Evolutionary conservation across 2,888 invertebrate species (phyloP), one percentile per base, ranked within the genome.

Genomic region (Gnatocerus cornutus): DNA sequence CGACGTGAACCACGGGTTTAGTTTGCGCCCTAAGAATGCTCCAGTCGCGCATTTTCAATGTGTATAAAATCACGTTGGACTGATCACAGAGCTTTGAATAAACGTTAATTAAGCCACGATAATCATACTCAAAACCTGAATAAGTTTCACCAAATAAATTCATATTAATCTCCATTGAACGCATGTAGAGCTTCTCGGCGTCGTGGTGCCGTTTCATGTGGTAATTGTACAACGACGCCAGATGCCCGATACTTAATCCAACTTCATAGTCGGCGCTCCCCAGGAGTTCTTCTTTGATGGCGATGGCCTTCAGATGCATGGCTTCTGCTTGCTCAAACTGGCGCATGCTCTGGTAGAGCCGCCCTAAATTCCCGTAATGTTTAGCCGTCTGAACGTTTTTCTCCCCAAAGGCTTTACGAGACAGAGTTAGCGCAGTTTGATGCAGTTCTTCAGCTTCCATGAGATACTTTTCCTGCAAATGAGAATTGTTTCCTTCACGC

Each of bases 311-410:
- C 74, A 95, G 87, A 85, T 97, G 97, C 96, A 97, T 97, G 73
- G 87, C 88, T 84, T 97, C 97, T 0, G 97, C 96, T 82, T 94
- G 93, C 85, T 91, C 88, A 84, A 91, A 96, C 82, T 91, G 90
- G 81, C 90, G 91, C 96, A 97, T 97, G 81, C 95, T 96, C 86
- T 98, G 97, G 87, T 97, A 97, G 9, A 98, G 88, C 9, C 98
- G 87, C 64, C 98, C 98, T 56, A 98, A 88, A 87, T 98, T 98
- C 8, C 97, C 97, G 85, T 97, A 98, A 85, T 97, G 96, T 83
- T 97, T 97, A 58, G 97, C 97, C 0, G 97, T 97, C 87, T 97
- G 96, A 37, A 97, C 95, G 85, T 97, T 97, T 82, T 91, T 91
- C 85, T 97, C 96, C 0, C 98, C 97, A 84, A 97, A 97, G 0